Evolutionary conservation across 2,113 vertebrate species (phyloP).

Genomic region (western clawed frog (Xenopus tropicalis)): DNA sequence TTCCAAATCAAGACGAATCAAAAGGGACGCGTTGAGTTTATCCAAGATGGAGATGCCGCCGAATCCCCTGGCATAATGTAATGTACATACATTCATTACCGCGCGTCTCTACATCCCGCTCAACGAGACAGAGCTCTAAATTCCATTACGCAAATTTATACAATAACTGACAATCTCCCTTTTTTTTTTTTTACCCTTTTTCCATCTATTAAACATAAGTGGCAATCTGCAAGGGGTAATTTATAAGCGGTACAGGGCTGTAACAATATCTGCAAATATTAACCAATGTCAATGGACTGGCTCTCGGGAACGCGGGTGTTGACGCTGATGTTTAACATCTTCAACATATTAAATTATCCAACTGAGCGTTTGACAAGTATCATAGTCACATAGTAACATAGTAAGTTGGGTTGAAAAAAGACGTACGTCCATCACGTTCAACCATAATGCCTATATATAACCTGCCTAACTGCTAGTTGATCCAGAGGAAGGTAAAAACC

Average conservation of each 20-base stretch:
- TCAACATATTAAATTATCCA: constrained; percentile 62
- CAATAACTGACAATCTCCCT: constrained; percentile 33
- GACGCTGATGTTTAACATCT: constrained; percentile 64
- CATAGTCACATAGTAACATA: too few relatives aligned
- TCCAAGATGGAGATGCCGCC: neutral
- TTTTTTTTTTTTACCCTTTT: constrained; percentile 36
- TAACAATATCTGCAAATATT: constrained; percentile 47
- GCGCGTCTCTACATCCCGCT: constrained; percentile 9
- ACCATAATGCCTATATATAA: too few relatives aligned
- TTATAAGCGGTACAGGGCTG: constrained; percentile 49
- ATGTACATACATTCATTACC: constrained; percentile 9
- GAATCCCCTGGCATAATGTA: constrained; percentile 15
- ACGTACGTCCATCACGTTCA: too few relatives aligned
- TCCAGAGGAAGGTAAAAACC: too few relatives aligned
- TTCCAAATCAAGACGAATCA: constrained; percentile 8
- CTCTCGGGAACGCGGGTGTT: constrained; percentile 54
- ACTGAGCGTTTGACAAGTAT: constrained; percentile 56
- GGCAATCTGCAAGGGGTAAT: constrained; percentile 43
- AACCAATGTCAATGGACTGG: constrained; percentile 48
- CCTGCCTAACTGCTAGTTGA: too few relatives aligned
- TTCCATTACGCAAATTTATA: constrained; percentile 8
- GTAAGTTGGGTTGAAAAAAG: too few relatives aligned
- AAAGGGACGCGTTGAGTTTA: constrained; percentile 14
- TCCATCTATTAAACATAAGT: constrained; percentile 34
- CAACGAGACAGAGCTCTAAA: neutral